Evolutionary conservation across 2,888 invertebrate species (phyloP), one percentile per base, ranked within the genome.

Genomic region (Scaeva pyrastri): DNA sequence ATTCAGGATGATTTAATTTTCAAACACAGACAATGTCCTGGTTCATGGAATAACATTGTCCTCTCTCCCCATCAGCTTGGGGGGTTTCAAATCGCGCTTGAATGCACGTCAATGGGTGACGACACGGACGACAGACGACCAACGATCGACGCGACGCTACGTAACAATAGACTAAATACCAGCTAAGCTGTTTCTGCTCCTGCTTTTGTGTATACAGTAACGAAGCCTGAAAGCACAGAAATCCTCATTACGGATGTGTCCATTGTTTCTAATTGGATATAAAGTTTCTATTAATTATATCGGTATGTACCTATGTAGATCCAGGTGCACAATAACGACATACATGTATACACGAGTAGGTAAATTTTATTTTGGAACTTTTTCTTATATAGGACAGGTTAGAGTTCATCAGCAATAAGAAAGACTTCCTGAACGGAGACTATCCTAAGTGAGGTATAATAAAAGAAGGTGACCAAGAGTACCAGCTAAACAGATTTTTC

Each of bases 1-100:
- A 66, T 66, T 66, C 66, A 66, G 66, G 66, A 66, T 66, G 66
- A 66, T 66, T 66, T 48, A 36, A 66, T 66, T 66, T 48, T 66
- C 66, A 66, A 66, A 66, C 36, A 48, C 66, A 19, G 31, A 36
- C 66, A 66, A 66, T 45, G 36, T 14, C 31, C 64, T 16, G 31
- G 48, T 36, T 19, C 31, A 16, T 48, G 14, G 7, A 48, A 66
- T 66, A 66, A 48, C 31, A 31, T 66, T 14, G 16, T 0, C 19
- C 48, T 10, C 19, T 19, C 8, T 16, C 45, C 16, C 45, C n/a
- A 19, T 19, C 19, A 1, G 7, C 11, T 6, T 48, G 19, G 14
- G 48, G 31, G 48, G 66, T 48, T 48, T n/a, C n/a, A 31, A 66
- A 31, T 14, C 12, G n/a, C 48, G 48, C 66, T 36, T 48, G 19